phyloP scores from a whole-genome alignment of 2,113 vertebrate genomes.

The Antechinus stuartii region DNA sequence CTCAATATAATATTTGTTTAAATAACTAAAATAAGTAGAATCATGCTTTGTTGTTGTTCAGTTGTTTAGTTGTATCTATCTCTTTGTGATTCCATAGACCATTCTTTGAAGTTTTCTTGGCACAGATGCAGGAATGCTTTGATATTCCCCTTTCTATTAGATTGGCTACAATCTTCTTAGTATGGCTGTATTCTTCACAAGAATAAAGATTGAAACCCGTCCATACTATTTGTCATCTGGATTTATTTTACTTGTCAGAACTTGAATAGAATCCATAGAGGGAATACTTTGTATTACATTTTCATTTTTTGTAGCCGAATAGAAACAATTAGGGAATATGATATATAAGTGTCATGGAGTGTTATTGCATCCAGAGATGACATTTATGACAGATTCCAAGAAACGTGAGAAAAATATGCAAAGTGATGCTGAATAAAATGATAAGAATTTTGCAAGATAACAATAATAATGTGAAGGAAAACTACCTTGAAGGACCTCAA shows the following conservation, averaged over 20 bases:
- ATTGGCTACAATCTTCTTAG: not conserved
- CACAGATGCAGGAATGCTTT: not conserved
- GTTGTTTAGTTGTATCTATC: not conserved
- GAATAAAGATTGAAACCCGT: not conserved
- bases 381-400: not conserved
- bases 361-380: not conserved
- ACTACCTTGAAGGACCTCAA: not conserved
- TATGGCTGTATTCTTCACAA: not conserved
- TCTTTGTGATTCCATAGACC: not conserved
- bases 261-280: not conserved
- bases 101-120: not conserved
- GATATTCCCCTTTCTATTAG: not conserved
- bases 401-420: not conserved
- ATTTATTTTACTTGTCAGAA: not conserved
- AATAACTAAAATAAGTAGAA: not conserved
- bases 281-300: not conserved
- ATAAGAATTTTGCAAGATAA: not conserved
- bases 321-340: not conserved
- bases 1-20: not conserved
- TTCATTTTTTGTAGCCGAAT: not conserved
- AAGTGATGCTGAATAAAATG: not conserved
- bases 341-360: not conserved
- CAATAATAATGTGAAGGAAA: not conserved
- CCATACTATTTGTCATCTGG: not conserved
- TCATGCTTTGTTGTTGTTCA: not conserved